A percentile compares a stretch with the other conserved stretches of the same genome.
Conservation (phyloP, 2,888 invertebrate species). For the Ornithoptera alexandrae region DNA sequence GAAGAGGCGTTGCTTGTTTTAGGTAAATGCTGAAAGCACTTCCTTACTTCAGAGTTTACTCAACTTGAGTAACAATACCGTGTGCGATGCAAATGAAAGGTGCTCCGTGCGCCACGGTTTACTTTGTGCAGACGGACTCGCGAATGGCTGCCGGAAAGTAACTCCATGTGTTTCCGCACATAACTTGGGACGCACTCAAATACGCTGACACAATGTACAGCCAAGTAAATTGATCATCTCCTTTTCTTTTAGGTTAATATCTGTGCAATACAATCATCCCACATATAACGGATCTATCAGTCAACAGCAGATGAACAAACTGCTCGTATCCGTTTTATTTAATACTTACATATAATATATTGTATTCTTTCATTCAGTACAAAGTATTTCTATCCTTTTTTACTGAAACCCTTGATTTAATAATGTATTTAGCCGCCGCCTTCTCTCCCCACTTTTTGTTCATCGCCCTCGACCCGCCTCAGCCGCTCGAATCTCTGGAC, state of each 20-base stretch:
- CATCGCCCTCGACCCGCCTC: neutral
- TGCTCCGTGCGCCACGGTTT: neutral
- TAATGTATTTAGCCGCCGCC: conserved; percentile 63
- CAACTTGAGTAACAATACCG: conserved; percentile 14
- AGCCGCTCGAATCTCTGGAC: conserved; percentile 13
- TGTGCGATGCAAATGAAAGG: conserved; percentile 24
- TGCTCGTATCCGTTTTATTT: too few species aligned
- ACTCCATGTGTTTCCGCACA: too few species aligned
- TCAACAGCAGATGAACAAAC: too few species aligned
- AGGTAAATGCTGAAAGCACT: conserved; percentile 26
- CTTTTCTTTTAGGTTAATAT: too few species aligned
- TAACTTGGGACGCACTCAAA: too few species aligned
- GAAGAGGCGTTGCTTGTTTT: conserved; percentile 16
- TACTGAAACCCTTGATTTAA: conserved; percentile 52
- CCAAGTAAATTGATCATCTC: too few species aligned
- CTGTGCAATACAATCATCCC: too few species aligned
- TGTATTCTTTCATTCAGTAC: too few species aligned
- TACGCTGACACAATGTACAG: too few species aligned
- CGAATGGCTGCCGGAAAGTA: neutral
- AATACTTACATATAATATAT: too few species aligned
- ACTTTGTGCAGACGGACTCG: neutral
- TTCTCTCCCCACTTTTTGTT: conserved; percentile 6
- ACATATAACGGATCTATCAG: too few species aligned
- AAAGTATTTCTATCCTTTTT: too few species aligned
- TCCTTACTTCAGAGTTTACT: conserved; percentile 20